Evolutionary conservation across 1,140 invertebrate species (phyloP).

Genomic region (Anoplolepis gracilipes): DNA sequence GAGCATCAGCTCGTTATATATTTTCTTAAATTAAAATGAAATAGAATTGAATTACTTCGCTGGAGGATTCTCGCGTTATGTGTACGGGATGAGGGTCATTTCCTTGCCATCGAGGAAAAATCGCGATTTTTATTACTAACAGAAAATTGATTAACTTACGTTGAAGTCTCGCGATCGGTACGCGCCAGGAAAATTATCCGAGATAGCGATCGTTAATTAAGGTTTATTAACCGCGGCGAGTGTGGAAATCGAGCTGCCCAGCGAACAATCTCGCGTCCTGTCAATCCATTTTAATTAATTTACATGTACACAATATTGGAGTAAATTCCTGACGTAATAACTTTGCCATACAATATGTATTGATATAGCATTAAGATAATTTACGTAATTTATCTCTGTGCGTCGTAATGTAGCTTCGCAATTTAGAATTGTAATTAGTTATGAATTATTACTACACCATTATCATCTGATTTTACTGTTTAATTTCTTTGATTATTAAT

Average conservation of each 20-base stretch:
- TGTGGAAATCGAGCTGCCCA: conserved; percentile 53
- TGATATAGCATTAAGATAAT: conserved; percentile 54
- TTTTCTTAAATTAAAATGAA: conserved; percentile 27
- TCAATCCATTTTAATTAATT: conserved; percentile 62
- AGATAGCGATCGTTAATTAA: conserved; percentile 62
- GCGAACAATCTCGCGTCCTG: conserved; percentile 59
- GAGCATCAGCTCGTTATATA: conserved; percentile 10
- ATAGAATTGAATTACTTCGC: background rate
- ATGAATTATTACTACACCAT: background rate
- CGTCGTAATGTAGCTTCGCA: background rate
- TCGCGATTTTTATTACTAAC: conserved; percentile 38
- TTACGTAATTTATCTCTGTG: conserved; percentile 44
- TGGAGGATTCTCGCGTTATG: background rate
- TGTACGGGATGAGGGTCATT: background rate
- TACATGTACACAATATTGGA: conserved; percentile 60
- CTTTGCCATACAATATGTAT: conserved; percentile 40
- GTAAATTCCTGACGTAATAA: conserved; percentile 61
- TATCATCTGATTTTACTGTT: conserved; percentile 21
- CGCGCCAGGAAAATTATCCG: conserved; percentile 48
- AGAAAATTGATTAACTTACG: conserved; percentile 52
- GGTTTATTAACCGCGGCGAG: conserved; percentile 45
- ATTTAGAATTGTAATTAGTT: conserved; percentile 47
- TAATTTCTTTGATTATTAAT: background rate
- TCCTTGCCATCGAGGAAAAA: conserved; percentile 16
- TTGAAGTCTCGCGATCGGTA: conserved; percentile 12